Conservation (phyloP, 2,797 vertebrate species). For the Enteromius trimaculatus region DNA sequence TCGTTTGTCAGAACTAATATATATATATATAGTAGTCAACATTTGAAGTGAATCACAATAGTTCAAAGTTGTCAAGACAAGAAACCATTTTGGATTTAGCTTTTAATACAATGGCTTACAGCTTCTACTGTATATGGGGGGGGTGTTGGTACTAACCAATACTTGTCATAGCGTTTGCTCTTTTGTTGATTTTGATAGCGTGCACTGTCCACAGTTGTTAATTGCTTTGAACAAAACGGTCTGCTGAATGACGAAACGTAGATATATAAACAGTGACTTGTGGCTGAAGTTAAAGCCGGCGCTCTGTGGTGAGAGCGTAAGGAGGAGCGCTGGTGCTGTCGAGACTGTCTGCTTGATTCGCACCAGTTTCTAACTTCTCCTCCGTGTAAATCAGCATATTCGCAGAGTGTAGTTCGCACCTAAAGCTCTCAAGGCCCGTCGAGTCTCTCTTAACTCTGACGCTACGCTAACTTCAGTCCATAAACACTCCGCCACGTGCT, state of each 20-base stretch:
- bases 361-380: background rate
- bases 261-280: background rate
- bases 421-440: background rate
- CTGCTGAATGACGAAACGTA: background rate
- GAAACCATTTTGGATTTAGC: too few species aligned
- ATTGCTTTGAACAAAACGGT: background rate
- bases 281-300: background rate
- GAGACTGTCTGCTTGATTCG: conserved; percentile 14
- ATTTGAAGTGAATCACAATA: too few species aligned
- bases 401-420: background rate
- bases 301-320: background rate
- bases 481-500: conserved; percentile 65
- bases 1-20: too few species aligned
- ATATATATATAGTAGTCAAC: too few species aligned
- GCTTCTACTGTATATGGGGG: too few species aligned
- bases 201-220: background rate
- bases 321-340: background rate
- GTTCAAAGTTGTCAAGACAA: too few species aligned
- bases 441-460: conserved; percentile 33
- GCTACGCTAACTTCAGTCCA: conserved; percentile 69
- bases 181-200: background rate
- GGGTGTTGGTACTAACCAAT: too few species aligned
- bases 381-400: background rate
- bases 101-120: too few species aligned
- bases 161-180: background rate